A percentile compares a stretch with the other conserved stretches of the same genome.
These are phyloP conservation scores for Pseudolycoriella hygida DNA, from an alignment of 2,888 invertebrate species.

Conservation along the genomic window DNA sequence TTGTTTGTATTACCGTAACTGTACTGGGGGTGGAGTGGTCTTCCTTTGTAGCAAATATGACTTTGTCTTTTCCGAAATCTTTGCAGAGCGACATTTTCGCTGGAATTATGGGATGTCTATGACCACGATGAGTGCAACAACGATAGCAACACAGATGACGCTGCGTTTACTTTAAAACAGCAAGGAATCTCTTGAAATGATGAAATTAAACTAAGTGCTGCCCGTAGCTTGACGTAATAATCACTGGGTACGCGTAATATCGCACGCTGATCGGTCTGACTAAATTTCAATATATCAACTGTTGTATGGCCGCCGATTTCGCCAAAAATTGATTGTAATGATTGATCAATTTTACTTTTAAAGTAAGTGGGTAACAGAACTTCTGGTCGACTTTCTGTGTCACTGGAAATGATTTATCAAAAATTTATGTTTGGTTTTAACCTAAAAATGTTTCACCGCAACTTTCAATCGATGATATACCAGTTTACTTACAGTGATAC, in stretches of 20 bases:
- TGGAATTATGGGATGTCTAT: conserved; percentile 7
- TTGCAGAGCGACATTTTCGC: conserved; percentile 31
- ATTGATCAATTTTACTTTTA: conserved; percentile 36
- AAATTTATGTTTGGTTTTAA: not conserved
- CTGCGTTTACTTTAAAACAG: conserved; percentile 34
- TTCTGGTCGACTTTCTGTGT: conserved; percentile 25
- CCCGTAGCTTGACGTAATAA: conserved; percentile 36
- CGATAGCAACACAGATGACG: conserved; percentile 29
- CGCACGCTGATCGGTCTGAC: conserved; percentile 28
- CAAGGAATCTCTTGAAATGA: conserved; percentile 31
- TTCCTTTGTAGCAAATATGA: conserved; percentile 66
- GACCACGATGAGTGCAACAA: conserved; percentile 16
- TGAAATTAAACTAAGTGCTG: conserved; percentile 37
- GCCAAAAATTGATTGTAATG: conserved; percentile 36
- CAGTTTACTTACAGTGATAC: conserved; percentile 36
- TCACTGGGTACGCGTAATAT: conserved; percentile 36
- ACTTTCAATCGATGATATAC: conserved; percentile 5
- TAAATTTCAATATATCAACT: conserved; percentile 40
- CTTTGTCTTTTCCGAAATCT: conserved; percentile 53
- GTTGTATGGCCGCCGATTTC: conserved; percentile 34
- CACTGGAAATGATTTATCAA: conserved; percentile 21
- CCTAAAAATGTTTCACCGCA: not conserved
- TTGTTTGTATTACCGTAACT: conserved; percentile 26
- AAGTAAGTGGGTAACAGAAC: conserved; percentile 33
- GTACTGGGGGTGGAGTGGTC: conserved; percentile 58